Evolutionary conservation across 2,113 vertebrate genomes (phyloP).

Genomic region (Patagioenas fasciata): DNA sequence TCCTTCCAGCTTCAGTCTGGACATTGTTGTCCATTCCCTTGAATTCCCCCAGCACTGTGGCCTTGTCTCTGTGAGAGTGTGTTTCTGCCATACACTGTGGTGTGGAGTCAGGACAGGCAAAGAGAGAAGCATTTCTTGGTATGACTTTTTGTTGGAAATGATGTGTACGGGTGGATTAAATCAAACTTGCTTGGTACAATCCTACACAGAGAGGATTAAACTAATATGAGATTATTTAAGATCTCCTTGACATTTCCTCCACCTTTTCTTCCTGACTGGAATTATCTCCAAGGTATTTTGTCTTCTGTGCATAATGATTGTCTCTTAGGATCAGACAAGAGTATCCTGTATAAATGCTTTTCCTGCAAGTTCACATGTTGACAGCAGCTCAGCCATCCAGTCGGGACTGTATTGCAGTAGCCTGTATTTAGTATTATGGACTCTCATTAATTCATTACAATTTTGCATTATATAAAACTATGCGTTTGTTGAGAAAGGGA

Average conservation of each 20-base stretch:
- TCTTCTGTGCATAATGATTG: background rate
- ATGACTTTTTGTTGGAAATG: background rate
- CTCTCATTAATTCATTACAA: background rate
- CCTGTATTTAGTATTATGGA: background rate
- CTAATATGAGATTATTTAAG: background rate
- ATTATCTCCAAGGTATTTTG: background rate
- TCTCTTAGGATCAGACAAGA: background rate
- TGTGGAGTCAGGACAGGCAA: background rate
- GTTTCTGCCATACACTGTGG: accelerated
- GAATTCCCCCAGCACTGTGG: background rate
- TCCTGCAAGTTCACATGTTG: background rate
- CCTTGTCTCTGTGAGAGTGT: accelerated
- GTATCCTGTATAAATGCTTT: background rate
- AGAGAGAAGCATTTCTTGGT: background rate
- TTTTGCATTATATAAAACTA: background rate
- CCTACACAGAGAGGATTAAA: background rate
- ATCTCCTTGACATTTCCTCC: conserved; percentile 15
- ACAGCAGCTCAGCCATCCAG: background rate
- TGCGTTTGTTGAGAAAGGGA: background rate
- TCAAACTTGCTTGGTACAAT: background rate
- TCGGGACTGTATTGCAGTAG: background rate
- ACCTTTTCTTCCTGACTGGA: background rate
- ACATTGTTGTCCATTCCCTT: background rate
- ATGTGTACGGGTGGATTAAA: background rate
- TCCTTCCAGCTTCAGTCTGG: background rate